These are phyloP conservation scores for Neoniphon sammara DNA, from an alignment of 2,797 vertebrate species.

Conservation along the genomic window DNA sequence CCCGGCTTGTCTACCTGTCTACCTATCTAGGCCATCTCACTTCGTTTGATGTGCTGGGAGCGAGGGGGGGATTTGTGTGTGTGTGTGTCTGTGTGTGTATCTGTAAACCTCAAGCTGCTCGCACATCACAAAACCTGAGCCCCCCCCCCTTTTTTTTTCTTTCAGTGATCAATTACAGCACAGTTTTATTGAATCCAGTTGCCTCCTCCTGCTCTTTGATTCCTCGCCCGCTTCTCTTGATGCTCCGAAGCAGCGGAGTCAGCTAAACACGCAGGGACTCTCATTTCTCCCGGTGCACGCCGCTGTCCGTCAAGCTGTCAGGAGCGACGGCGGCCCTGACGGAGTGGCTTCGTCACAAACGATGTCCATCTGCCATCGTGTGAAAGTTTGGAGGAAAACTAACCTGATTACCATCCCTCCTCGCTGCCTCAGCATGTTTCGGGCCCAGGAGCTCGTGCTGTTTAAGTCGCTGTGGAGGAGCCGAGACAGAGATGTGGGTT, in stretches of 20 bases:
- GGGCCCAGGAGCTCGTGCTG: constrained; percentile 37
- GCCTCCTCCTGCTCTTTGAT: constrained; percentile 57
- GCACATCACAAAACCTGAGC: constrained; percentile 26
- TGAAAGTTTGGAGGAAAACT: constrained; percentile 65
- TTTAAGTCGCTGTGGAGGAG: constrained; percentile 44
- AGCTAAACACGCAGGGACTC: constrained; percentile 65
- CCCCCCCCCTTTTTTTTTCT: no score
- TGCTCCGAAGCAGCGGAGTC: constrained; percentile 63
- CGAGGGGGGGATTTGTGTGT: not conserved
- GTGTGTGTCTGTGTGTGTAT: constrained; percentile 2
- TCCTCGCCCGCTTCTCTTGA: constrained; percentile 38
- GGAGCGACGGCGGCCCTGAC: constrained; percentile 67
- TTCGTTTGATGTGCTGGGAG: constrained; percentile 53
- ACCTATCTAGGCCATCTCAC: constrained; percentile 69
- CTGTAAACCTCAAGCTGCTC: not conserved
- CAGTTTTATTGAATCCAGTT: constrained; percentile 65
- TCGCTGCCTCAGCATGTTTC: constrained; percentile 70
- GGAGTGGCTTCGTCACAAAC: constrained; percentile 72
- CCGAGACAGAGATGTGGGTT: constrained; percentile 33
- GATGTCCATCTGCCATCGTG: constrained; percentile 62
- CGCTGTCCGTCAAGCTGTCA: constrained; percentile 72
- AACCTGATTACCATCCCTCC: constrained; percentile 72
- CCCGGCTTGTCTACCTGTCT: constrained; percentile 63
- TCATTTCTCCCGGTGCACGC: constrained; percentile 65
- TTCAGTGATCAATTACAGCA: constrained; percentile 58